Conservation (phyloP, 1,140 invertebrate genomes). For the Drosophila pseudoananassae region DNA sequence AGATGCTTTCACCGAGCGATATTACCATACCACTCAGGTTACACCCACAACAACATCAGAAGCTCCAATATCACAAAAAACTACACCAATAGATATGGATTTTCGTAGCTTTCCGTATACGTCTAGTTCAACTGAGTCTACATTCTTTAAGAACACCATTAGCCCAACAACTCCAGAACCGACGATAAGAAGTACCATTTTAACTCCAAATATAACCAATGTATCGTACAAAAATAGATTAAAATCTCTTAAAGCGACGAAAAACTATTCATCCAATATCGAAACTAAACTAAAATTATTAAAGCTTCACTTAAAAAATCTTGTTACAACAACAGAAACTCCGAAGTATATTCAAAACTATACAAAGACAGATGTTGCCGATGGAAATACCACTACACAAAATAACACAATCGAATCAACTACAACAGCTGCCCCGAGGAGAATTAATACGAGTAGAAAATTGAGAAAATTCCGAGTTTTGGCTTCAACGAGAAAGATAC, state of each 20-base stretch:
- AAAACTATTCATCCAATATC: slow-evolving; percentile 21
- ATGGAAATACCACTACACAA: slow-evolving; percentile 3
- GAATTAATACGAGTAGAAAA: slow-evolving; percentile 23
- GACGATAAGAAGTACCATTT: neutral
- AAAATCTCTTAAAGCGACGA: slow-evolving; percentile 23
- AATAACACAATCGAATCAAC: neutral
- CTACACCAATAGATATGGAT: slow-evolving; percentile 8
- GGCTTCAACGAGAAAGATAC: slow-evolving; percentile 40
- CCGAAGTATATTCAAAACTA: slow-evolving; percentile 15
- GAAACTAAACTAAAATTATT: slow-evolving; percentile 33
- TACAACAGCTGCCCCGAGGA: slow-evolving; percentile 1
- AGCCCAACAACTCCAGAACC: slow-evolving; percentile 28
- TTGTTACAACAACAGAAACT: slow-evolving; percentile 35
- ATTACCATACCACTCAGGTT: slow-evolving; percentile 1
- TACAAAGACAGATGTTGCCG: slow-evolving; percentile 13
- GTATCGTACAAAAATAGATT: slow-evolving; percentile 24
- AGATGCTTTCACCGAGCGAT: slow-evolving; percentile 5
- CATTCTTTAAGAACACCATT: slow-evolving; percentile 8
- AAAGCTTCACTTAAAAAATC: slow-evolving; percentile 38
- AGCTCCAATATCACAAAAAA: neutral
- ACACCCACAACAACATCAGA: slow-evolving; percentile 27
- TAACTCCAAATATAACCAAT: neutral
- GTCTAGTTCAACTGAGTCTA: slow-evolving; percentile 8
- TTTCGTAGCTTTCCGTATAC: slow-evolving; percentile 9
- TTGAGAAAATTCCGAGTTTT: slow-evolving; percentile 29